phyloP scores from a whole-genome alignment of 2,113 vertebrate species.

The Argyrosomus japonicus region DNA sequence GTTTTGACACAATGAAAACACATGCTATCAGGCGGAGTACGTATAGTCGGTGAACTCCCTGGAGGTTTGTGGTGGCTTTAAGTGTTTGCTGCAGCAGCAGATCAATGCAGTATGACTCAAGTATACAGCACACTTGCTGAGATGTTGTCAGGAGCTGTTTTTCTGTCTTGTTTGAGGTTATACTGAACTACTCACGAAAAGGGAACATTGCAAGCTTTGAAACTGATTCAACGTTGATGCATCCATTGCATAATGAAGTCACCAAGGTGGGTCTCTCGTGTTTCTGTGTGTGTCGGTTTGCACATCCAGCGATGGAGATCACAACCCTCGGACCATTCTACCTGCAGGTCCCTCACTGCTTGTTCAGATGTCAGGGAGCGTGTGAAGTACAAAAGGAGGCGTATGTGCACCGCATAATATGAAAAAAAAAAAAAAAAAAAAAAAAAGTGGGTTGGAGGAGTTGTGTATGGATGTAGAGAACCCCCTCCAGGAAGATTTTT shows the following conservation, averaged over 20 bases:
- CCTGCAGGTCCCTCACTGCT: slow-evolving; percentile 27
- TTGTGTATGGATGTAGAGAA: slow-evolving; percentile 11
- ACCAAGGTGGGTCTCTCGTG: slow-evolving; percentile 29
- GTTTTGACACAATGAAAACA: slow-evolving; percentile 72
- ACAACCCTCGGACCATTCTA: slow-evolving; percentile 16
- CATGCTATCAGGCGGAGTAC: slow-evolving; percentile 41
- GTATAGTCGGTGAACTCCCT: slow-evolving; percentile 49
- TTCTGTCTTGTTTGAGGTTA: slow-evolving; percentile 31
- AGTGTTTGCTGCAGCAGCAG: slow-evolving; percentile 55
- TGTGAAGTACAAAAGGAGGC: slow-evolving; percentile 4
- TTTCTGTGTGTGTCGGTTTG: slow-evolving; percentile 14
- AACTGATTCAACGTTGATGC: slow-evolving; percentile 33
- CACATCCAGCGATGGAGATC: slow-evolving; percentile 41
- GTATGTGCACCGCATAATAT: slow-evolving; percentile 27
- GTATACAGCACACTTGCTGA: slow-evolving; percentile 2
- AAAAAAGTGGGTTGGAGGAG: neutral
- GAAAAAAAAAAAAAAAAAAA: neutral
- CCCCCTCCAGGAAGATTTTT: slow-evolving; percentile 16
- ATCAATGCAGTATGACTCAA: slow-evolving; percentile 60
- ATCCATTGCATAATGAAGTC: slow-evolving; percentile 33
- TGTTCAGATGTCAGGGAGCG: slow-evolving; percentile 26
- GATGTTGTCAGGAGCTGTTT: slow-evolving; percentile 34
- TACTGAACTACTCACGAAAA: slow-evolving; percentile 9
- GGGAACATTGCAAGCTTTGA: slow-evolving; percentile 12
- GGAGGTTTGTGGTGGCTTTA: slow-evolving; percentile 52